Percentiles rank a stretch among this genome's conserved stretches.
Conservation (phyloP, 1,140 invertebrate genomes). For the Hetaerina americana region DNA sequence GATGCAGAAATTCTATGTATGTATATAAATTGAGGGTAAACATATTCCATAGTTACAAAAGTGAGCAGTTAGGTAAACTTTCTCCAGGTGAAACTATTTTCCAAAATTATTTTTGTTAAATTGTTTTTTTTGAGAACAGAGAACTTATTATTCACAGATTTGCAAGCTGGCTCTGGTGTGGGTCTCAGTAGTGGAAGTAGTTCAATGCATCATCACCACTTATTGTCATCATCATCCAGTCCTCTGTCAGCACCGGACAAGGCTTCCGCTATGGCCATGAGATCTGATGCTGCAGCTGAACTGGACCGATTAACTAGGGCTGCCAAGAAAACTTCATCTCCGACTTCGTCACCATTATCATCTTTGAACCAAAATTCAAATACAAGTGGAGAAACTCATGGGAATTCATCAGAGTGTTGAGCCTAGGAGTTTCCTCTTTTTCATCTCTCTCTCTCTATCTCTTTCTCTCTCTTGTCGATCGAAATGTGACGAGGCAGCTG, state of each 20-base stretch:
- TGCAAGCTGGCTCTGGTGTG: neutral
- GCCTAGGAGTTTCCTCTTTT: neutral
- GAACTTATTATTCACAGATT: neutral
- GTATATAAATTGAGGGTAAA: no score
- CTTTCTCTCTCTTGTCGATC: neutral
- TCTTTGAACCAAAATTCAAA: slow-evolving; percentile 1
- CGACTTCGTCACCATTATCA: neutral
- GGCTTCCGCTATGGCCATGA: slow-evolving; percentile 41
- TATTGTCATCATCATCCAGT: neutral
- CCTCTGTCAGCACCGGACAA: slow-evolving; percentile 32
- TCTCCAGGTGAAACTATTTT: no score
- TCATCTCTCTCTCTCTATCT: neutral
- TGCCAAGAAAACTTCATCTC: slow-evolving; percentile 39
- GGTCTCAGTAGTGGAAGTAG: neutral
- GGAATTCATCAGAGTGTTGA: neutral
- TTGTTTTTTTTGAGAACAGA: no score
- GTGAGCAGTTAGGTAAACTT: no score
- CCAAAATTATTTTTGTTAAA: no score
- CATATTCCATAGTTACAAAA: no score
- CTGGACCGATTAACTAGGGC: slow-evolving; percentile 66
- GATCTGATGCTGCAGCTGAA: slow-evolving; percentile 83
- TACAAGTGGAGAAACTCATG: slow-evolving; percentile 1
- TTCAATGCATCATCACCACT: neutral
- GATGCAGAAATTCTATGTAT: no score
- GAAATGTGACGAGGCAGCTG: neutral